These are phyloP conservation scores for Mormyrus hasselquistii DNA, from an alignment of 2,797 vertebrate species.

Conservation along the genomic window DNA sequence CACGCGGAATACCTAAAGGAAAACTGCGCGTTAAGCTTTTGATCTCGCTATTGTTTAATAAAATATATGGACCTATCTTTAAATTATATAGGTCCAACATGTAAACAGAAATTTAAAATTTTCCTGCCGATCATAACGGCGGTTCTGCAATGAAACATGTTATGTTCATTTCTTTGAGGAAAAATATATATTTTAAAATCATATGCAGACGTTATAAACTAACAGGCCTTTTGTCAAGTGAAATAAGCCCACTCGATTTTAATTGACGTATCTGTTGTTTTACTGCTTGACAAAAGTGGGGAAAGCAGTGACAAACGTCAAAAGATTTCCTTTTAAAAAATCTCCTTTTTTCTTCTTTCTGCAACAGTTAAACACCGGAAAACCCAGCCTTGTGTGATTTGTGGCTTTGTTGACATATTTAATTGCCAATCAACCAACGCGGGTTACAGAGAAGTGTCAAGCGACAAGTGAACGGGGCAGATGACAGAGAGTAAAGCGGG, in stretches of 20 bases:
- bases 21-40: not conserved
- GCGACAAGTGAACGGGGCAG: constrained; percentile 55
- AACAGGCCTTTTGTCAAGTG: constrained; percentile 25
- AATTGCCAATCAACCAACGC: constrained; percentile 65
- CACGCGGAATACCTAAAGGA: not conserved
- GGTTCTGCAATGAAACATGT: not conserved
- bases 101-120: not conserved
- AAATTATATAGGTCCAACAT: not conserved
- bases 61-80: not conserved
- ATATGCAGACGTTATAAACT: constrained; percentile 23
- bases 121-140: not conserved
- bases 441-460: constrained; percentile 56
- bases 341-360: constrained; percentile 11
- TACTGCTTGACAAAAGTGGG: constrained; percentile 15
- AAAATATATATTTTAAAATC: not conserved
- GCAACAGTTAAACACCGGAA: constrained; percentile 35
- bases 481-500: constrained; percentile 30
- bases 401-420: constrained; percentile 55
- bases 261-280: constrained; percentile 34
- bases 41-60: not conserved
- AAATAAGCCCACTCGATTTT: constrained; percentile 28
- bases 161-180: not conserved
- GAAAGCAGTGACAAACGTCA: constrained; percentile 24
- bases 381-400: constrained; percentile 34
- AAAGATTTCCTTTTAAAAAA: constrained; percentile 24